Evolutionary conservation across 1,140 invertebrate genomes (phyloP).

Genomic region (Pachyrhynchus sulphureomaculatus): DNA sequence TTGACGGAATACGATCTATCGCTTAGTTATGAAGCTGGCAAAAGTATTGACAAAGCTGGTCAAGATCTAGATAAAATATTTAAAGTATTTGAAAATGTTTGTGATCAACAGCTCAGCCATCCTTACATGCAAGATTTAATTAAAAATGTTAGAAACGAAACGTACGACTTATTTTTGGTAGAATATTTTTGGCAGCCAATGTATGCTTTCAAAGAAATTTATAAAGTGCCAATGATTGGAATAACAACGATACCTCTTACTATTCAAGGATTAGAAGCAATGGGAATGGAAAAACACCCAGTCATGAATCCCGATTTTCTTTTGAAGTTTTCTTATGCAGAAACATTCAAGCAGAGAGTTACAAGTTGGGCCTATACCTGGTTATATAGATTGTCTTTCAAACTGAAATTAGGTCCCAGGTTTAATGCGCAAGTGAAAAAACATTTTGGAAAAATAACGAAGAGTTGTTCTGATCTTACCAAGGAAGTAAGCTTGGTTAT

Average conservation of each 20-base stretch:
- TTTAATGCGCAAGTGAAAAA: constrained; percentile 7
- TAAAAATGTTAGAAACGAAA: constrained; percentile 20
- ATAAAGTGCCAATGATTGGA: constrained; percentile 33
- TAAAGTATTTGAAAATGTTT: neutral
- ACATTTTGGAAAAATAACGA: constrained; percentile 19
- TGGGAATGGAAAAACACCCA: constrained; percentile 34
- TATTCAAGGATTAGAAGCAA: neutral
- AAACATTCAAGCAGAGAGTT: constrained; percentile 27
- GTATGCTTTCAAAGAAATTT: constrained; percentile 33
- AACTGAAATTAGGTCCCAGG: neutral
- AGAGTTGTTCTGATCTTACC: constrained; percentile 15
- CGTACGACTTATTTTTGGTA: constrained; percentile 29
- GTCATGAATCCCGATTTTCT: constrained; percentile 29
- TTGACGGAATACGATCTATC: constrained; percentile 38
- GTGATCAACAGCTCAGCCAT: constrained; percentile 17
- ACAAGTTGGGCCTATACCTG: constrained; percentile 13
- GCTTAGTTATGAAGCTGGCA: constrained; percentile 9
- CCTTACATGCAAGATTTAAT: constrained; percentile 22
- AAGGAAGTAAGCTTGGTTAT: constrained; percentile 57
- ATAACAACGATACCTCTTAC: constrained; percentile 24
- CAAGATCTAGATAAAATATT: constrained; percentile 4
- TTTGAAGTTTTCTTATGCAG: neutral
- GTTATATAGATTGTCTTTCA: neutral
- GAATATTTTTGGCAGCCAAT: constrained; percentile 22
- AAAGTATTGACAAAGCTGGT: neutral